These are phyloP conservation scores for Dryobotodes eremita DNA, from an alignment of 2,888 invertebrate species.

Conservation along the genomic window DNA sequence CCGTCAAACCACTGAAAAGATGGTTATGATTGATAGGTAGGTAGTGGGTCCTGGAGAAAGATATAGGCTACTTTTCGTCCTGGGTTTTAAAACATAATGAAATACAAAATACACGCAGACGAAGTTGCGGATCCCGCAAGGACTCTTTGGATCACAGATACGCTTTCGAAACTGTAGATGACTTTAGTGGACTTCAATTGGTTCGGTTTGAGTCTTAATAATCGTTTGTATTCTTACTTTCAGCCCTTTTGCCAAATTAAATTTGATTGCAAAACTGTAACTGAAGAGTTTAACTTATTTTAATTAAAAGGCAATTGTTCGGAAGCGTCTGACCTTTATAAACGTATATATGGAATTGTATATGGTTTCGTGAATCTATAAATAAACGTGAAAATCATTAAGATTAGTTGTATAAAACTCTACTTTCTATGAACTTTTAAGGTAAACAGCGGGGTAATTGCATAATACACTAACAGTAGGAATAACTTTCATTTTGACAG, in stretches of 20 bases:
- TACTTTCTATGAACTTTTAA: constrained; percentile 18
- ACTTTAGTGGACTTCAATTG: constrained; percentile 4
- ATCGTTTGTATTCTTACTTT: constrained; percentile 5
- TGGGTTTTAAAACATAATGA: too few relatives aligned
- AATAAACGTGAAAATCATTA: not conserved
- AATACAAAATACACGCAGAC: not conserved
- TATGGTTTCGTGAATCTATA: not conserved
- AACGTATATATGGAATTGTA: not conserved
- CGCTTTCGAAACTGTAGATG: constrained; percentile 26
- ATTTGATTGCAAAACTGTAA: not conserved
- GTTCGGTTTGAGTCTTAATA: not conserved
- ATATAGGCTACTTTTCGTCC: not conserved
- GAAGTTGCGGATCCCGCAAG: not conserved
- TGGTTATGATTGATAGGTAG: not conserved
- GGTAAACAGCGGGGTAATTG: not conserved
- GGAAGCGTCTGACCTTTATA: not conserved
- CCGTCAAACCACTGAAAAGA: not conserved
- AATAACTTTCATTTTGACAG: too few relatives aligned
- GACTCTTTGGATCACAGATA: not conserved
- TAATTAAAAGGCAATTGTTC: constrained; percentile 7
- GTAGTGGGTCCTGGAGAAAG: not conserved
- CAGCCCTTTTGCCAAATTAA: not conserved
- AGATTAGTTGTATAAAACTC: not conserved
- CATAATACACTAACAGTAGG: too few relatives aligned
- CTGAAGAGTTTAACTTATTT: not conserved